These are phyloP conservation scores for Eciton burchellii DNA, from an alignment of 1,140 invertebrate genomes.

Conservation along the genomic window DNA sequence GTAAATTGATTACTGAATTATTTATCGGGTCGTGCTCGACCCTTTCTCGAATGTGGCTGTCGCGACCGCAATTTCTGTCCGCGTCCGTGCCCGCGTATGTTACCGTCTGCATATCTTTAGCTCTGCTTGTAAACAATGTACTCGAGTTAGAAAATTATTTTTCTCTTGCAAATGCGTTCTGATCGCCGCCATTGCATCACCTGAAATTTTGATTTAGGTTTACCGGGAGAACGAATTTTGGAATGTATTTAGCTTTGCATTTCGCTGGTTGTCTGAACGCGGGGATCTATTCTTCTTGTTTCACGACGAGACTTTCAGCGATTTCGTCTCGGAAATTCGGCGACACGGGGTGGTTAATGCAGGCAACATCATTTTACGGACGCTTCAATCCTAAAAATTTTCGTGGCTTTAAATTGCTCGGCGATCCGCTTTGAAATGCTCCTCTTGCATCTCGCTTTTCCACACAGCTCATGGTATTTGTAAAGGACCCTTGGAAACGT, in stretches of 20 bases:
- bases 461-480: conserved; percentile 11
- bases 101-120: background rate
- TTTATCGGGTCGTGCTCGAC: conserved; percentile 64
- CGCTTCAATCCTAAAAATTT: background rate
- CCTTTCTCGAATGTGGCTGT: conserved; percentile 47
- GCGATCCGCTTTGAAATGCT: background rate
- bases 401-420: conserved; percentile 3
- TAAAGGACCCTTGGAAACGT: conserved; percentile 14
- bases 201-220: conserved; percentile 4
- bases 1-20: conserved; percentile 76
- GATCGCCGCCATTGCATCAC: no score
- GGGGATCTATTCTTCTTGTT: no score
- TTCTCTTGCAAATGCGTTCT: background rate
- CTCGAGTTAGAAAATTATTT: background rate
- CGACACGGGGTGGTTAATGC: background rate
- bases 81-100: background rate
- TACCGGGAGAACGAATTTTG: background rate
- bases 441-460: background rate
- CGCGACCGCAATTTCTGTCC: conserved; percentile 42
- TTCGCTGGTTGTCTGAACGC: background rate
- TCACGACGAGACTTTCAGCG: background rate
- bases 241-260: no score
- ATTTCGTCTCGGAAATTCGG: background rate
- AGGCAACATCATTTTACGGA: background rate
- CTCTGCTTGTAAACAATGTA: no score